Evolutionary conservation across 2,888 invertebrate species (phyloP).

Genomic region (Leptogaster cylindrica): DNA sequence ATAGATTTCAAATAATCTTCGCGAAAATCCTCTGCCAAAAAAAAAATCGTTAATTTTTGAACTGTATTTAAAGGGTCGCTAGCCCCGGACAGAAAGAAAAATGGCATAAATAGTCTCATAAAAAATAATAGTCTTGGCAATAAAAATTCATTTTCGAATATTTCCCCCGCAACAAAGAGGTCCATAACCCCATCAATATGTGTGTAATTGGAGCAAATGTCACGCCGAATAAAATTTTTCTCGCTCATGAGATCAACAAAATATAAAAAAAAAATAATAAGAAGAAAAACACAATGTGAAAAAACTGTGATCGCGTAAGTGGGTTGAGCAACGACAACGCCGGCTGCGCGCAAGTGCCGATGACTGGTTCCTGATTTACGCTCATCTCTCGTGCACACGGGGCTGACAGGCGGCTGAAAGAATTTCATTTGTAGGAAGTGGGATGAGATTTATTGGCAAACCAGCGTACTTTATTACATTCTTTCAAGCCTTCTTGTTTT

Average conservation of each 20-base stretch:
- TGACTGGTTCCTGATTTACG: constrained; percentile 21
- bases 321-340: background rate
- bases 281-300: no score
- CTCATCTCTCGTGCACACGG: constrained; percentile 3
- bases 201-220: constrained; percentile 36
- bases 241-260: constrained; percentile 5
- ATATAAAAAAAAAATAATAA: no score
- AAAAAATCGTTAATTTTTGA: no score
- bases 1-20: no score
- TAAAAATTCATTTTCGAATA: constrained; percentile 32
- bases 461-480: constrained; percentile 18
- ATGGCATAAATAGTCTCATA: background rate
- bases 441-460: constrained; percentile 29
- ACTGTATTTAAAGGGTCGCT: background rate
- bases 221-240: constrained; percentile 15
- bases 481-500: constrained; percentile 17
- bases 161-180: constrained; percentile 26
- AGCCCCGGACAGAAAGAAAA: background rate
- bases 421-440: constrained; percentile 34
- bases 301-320: constrained; percentile 7
- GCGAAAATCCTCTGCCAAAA: background rate
- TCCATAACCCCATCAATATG: constrained; percentile 44
- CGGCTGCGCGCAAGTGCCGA: background rate
- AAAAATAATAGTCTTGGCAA: constrained; percentile 23
- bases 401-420: constrained; percentile 5